phyloP scores from a whole-genome alignment of 2,888 invertebrate species.

The Mythimna pallens region DNA sequence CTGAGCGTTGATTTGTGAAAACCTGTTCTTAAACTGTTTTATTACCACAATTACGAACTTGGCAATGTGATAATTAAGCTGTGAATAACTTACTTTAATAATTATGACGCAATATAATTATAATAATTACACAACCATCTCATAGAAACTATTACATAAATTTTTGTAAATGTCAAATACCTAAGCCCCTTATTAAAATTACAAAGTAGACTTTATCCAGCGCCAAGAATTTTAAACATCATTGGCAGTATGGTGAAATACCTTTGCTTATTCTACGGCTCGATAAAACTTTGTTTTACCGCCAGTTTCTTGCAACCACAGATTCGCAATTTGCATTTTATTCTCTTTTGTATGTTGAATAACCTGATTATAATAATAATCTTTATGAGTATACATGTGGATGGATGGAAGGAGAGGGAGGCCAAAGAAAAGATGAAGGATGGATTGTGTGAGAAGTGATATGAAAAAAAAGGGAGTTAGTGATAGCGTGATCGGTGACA shows the following conservation, averaged over 20 bases:
- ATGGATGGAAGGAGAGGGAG: too few relatives aligned
- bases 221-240: slow-evolving; percentile 43
- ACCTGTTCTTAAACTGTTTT: neutral
- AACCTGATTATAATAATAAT: neutral
- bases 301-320: slow-evolving; percentile 34
- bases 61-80: slow-evolving; percentile 13
- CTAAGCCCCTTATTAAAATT: slow-evolving; percentile 42
- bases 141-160: neutral
- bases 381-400: neutral
- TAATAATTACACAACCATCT: slow-evolving; percentile 12
- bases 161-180: slow-evolving; percentile 26
- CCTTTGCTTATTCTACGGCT: slow-evolving; percentile 40
- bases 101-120: neutral
- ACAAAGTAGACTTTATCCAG: slow-evolving; percentile 42
- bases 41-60: neutral
- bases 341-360: slow-evolving; percentile 8
- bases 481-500: too few relatives aligned
- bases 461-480: too few relatives aligned
- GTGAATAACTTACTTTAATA: slow-evolving; percentile 10
- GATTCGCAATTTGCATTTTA: slow-evolving; percentile 42
- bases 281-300: slow-evolving; percentile 26
- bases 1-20: neutral
- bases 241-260: slow-evolving; percentile 44
- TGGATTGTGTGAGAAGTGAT: too few relatives aligned
- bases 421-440: too few relatives aligned